These are phyloP conservation scores for Chaetodon trifasciatus DNA, from an alignment of 2,797 vertebrate species.

Conservation along the genomic window DNA sequence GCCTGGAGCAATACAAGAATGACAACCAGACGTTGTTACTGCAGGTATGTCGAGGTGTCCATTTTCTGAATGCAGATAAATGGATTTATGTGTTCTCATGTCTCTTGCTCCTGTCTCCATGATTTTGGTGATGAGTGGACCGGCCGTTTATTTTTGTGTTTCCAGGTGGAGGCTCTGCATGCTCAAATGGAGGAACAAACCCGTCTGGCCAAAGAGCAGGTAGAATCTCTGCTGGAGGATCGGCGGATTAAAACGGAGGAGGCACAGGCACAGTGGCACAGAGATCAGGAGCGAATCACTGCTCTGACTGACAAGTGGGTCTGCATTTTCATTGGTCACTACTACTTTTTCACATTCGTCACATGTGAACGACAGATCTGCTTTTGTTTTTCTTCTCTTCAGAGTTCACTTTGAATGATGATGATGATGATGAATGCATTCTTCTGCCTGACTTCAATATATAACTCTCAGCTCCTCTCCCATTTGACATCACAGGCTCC, in stretches of 20 bases:
- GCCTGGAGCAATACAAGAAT: slow-evolving; percentile 83
- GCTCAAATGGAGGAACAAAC: slow-evolving; percentile 96
- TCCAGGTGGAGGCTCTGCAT: slow-evolving; percentile 95
- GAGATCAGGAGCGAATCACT: slow-evolving; percentile 89
- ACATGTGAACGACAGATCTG: too few species aligned
- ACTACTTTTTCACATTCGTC: too few species aligned
- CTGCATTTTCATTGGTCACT: background rate
- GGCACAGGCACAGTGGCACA: slow-evolving; percentile 87
- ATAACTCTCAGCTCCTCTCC: background rate
- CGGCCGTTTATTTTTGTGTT: slow-evolving; percentile 3
- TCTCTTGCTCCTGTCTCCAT: background rate
- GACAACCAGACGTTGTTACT: slow-evolving; percentile 89
- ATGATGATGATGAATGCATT: background rate
- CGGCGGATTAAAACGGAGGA: slow-evolving; percentile 91
- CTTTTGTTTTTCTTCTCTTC: background rate
- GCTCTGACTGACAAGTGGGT: slow-evolving; percentile 89
- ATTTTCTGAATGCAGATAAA: background rate
- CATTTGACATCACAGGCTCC: slow-evolving; percentile 82
- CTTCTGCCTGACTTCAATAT: background rate
- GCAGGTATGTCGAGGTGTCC: slow-evolving; percentile 84
- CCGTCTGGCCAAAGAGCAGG: slow-evolving; percentile 91
- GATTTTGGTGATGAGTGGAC: background rate
- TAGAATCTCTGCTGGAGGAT: slow-evolving; percentile 92
- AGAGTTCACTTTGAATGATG: background rate
- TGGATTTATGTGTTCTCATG: accelerated